A percentile compares a stretch with the other conserved stretches of the same genome.
These are phyloP conservation scores for Lophotis ruficrista DNA, from an alignment of 2,113 vertebrate genomes.

Conservation along the genomic window DNA sequence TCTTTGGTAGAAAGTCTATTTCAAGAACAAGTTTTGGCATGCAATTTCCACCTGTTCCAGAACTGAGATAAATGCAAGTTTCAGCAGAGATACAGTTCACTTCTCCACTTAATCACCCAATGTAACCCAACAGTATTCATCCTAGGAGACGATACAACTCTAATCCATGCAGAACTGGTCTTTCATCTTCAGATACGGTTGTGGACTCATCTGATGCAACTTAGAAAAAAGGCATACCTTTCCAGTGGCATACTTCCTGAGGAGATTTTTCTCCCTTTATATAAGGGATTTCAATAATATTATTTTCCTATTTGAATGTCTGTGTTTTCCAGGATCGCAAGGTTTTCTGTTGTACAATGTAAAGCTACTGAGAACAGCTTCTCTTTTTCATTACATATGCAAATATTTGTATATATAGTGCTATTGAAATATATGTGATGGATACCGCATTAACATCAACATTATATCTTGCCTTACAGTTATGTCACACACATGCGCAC, in stretches of 20 bases:
- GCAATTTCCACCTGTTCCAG: neutral
- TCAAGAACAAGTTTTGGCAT: neutral
- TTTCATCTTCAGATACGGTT: neutral
- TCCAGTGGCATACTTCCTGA: neutral
- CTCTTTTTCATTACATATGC: neutral
- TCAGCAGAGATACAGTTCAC: neutral
- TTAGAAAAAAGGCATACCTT: neutral
- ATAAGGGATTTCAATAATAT: neutral
- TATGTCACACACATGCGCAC: neutral
- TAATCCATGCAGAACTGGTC: neutral
- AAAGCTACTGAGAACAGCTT: neutral
- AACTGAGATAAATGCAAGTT: neutral
- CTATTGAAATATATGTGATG: neutral
- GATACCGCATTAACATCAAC: neutral
- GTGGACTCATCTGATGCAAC: neutral
- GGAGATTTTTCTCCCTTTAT: neutral
- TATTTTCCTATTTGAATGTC: neutral
- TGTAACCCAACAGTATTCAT: neutral
- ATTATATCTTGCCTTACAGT: neutral
- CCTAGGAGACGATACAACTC: neutral
- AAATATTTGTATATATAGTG: neutral
- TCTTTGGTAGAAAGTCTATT: neutral
- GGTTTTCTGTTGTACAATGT: neutral
- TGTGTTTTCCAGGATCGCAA: neutral
- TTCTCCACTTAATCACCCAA: neutral